Evolutionary conservation across 2,888 invertebrate genomes (phyloP), one percentile per base, ranked within the genome.

Genomic region (Caenorhabditis virilis): DNA sequence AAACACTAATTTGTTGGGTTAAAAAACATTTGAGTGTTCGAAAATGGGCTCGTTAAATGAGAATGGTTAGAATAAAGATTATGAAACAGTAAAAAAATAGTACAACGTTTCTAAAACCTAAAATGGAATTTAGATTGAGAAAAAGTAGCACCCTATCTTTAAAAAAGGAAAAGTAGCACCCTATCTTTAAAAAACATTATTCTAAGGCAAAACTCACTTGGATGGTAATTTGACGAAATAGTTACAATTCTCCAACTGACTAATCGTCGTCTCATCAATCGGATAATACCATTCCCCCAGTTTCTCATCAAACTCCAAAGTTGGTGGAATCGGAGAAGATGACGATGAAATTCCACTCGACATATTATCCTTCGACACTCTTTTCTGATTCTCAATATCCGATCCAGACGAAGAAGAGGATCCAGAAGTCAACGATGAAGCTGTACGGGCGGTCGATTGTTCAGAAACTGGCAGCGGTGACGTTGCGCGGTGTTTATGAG

Each of bases 151-250:
- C n/a, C n/a, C n/a, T n/a, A n/a, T n/a, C n/a, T n/a, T n/a, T n/a
- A n/a, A n/a, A n/a, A n/a, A n/a, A n/a, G n/a, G n/a, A n/a, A n/a
- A n/a, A n/a, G n/a, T n/a, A n/a, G n/a, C n/a, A n/a, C 36, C 36
- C 36, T 6, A 5, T 9, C 4, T 36, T 36, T 15, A 13, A 47
- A 38, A 46, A 18, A 23, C 30, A 27, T 11, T 11, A 25, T 15
- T 5, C n/a, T n/a, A n/a, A n/a, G n/a, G n/a, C n/a, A 15, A 16
- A 42, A 43, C 56, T 43, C 33, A 72, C 72, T 63, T 62, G 6
- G 67, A 59, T 27, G 72, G 72, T 23, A 64, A 53, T 27, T 59
- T 57, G n/a, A 69, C 69, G 35, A 67, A 72, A 54, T 69, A 72
- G 55, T 62, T 66, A 60, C 66, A 66, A 18, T 67, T 58, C 15